Evolutionary conservation across 2,888 invertebrate genomes (phyloP).

Genomic region (Aromia moschata): DNA sequence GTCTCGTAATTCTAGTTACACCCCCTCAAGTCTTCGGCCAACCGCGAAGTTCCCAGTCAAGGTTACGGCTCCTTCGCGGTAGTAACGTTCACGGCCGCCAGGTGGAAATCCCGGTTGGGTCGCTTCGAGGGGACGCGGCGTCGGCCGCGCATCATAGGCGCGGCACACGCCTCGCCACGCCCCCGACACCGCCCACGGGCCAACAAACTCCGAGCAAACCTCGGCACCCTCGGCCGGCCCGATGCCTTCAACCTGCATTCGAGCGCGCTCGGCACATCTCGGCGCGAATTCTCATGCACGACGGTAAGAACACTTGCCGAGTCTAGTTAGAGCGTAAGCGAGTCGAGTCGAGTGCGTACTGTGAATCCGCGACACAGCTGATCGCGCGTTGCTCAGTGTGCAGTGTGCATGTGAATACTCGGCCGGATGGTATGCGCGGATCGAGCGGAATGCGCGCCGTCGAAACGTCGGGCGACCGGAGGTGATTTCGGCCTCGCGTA

Average conservation of each 20-base stretch:
- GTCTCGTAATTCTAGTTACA: conserved; percentile 41
- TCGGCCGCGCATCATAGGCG: conserved; percentile 48
- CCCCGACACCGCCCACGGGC: conserved; percentile 50
- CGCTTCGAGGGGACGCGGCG: conserved; percentile 21
- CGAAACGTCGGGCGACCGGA: conserved; percentile 13
- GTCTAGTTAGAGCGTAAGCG: conserved; percentile 53
- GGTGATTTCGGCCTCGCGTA: conserved; percentile 15
- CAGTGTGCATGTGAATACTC: conserved; percentile 12
- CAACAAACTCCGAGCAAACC: conserved; percentile 56
- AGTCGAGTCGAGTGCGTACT: conserved; percentile 47
- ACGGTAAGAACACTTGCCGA: conserved; percentile 53
- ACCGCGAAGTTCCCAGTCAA: conserved; percentile 57
- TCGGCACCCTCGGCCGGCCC: conserved; percentile 48
- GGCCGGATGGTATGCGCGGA: conserved; percentile 8
- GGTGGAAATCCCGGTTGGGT: conserved; percentile 55
- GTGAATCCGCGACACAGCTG: conserved; percentile 38
- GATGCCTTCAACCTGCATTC: conserved; percentile 50
- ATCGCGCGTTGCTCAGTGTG: conserved; percentile 29
- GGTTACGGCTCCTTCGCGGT: conserved; percentile 54
- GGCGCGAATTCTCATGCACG: conserved; percentile 57
- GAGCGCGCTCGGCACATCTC: conserved; percentile 48
- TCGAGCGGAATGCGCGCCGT: conserved; percentile 5
- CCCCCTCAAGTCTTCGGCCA: conserved; percentile 52
- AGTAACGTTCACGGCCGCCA: conserved; percentile 54
- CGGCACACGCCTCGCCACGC: conserved; percentile 46